Evolutionary conservation across 2,113 vertebrate species (phyloP).

Genomic region (Apus apus): DNA sequence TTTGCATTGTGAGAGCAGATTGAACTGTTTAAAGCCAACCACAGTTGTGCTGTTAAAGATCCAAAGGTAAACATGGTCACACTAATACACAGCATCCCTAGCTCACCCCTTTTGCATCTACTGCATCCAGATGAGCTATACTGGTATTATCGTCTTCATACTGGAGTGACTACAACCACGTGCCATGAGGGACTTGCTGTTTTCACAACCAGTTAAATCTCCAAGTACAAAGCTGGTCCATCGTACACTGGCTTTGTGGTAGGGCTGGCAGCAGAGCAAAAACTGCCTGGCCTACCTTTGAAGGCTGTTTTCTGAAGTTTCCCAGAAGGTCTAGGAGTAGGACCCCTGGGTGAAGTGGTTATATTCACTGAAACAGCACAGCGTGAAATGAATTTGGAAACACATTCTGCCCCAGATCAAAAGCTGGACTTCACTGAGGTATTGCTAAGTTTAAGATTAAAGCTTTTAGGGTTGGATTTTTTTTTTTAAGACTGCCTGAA

Average conservation of each 20-base stretch:
- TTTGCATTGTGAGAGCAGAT: neutral
- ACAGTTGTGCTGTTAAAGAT: neutral
- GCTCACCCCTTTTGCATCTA: neutral
- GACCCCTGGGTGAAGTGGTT: conserved; percentile 1
- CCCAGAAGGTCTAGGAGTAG: neutral
- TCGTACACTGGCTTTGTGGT: neutral
- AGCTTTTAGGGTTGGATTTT: neutral
- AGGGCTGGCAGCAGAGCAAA: accelerated
- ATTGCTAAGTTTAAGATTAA: conserved; percentile 47
- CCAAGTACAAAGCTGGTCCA: neutral
- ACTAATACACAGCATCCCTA: neutral
- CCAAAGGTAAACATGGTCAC: neutral
- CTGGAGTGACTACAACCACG: accelerated
- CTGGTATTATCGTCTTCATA: neutral
- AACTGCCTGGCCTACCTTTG: neutral
- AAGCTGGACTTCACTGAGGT: conserved; percentile 44
- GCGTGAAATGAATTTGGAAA: conserved; percentile 62
- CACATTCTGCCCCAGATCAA: conserved; percentile 54
- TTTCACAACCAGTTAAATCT: neutral
- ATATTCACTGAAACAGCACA: conserved; percentile 58
- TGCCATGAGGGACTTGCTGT: neutral
- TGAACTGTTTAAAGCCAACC: neutral
- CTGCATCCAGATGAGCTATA: accelerated
- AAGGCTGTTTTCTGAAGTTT: conserved; percentile 1
- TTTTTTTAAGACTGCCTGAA: conserved; percentile 15